Base-by-base conservation (phyloP, 2,113 vertebrate genomes). In the Mustela lutreola region DNA sequence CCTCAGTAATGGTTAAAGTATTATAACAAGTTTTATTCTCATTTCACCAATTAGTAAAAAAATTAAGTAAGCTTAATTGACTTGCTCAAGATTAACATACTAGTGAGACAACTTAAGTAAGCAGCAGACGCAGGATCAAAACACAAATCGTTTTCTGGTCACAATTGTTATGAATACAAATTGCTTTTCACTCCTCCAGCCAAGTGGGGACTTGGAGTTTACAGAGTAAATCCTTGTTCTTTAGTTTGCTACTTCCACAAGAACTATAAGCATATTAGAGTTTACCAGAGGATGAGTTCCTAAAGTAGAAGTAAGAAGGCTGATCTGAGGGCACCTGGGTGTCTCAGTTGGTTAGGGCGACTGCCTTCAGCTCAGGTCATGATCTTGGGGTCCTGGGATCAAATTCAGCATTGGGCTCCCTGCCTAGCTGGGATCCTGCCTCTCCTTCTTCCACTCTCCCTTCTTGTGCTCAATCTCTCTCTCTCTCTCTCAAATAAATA, bases 11-110 rank as follows among this genome's bases (percentile, higher is more conserved):
- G 39, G n/a, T 90, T 87, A 92, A 42, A 9, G 6, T 94, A 63
- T 58, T 79, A 53, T 11, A 93, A 11, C 5, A 93, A 63, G 14
- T 95, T 97, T 95, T 91, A 63, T 84, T 88, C 70, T 90, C 48
- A 78, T 90, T 86, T 96, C 89, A 45, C 75, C 21, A 73, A 53
- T 94, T 89, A 95, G 75, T 39, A 94, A 91, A 89, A 65, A 92
- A 76, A 97, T 89, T 75, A 24, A 71, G 70, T 78, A 19, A 94
- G 42, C 8, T 88, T 90, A 28, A 75, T 33, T 79, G 53, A 62
- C 62, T 83, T 94, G 73, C 45, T 92, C 26, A 63, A 92, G 79
- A 53, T 65, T 94, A 89, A 31, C 33, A 48, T 63, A 18, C 48
- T 76, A 75, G 39, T 65, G 45, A 96, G 86, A 65, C 16, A 36